These are phyloP conservation scores for Carapus acus DNA, from an alignment of 2,797 vertebrate species.

Conservation along the genomic window DNA sequence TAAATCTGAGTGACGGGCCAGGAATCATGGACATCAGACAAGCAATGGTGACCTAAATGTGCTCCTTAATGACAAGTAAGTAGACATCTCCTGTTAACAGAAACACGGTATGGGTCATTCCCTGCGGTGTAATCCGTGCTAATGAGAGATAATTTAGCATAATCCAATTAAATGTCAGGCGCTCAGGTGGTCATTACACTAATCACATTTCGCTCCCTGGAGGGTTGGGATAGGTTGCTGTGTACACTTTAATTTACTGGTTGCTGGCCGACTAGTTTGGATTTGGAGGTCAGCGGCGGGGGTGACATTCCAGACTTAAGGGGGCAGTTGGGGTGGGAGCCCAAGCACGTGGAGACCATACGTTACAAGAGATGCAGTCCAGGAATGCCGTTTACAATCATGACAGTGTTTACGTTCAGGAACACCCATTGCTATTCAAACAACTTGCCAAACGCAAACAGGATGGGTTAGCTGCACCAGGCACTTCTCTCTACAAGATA, in stretches of 20 bases:
- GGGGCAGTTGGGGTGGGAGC: slow-evolving; percentile 4
- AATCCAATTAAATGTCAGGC: slow-evolving; percentile 50
- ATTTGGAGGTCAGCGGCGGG: slow-evolving; percentile 9
- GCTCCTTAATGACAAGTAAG: slow-evolving; percentile 23
- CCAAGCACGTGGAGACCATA: slow-evolving; percentile 33
- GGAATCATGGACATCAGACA: background rate
- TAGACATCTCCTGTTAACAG: slow-evolving; percentile 18
- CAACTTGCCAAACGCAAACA: slow-evolving; percentile 1
- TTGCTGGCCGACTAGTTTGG: slow-evolving; percentile 12
- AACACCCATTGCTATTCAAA: slow-evolving; percentile 1
- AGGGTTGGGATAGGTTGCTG: slow-evolving; percentile 12
- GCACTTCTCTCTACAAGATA: background rate
- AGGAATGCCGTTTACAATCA: slow-evolving; percentile 24
- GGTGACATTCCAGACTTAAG: slow-evolving; percentile 22
- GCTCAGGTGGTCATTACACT: slow-evolving; percentile 45
- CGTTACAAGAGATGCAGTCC: slow-evolving; percentile 22
- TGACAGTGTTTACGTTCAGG: slow-evolving; percentile 1
- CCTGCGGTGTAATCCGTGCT: slow-evolving; percentile 39
- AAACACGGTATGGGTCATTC: slow-evolving; percentile 14
- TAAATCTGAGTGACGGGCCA: background rate
- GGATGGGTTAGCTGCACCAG: background rate
- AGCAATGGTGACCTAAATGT: background rate
- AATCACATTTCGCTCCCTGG: slow-evolving; percentile 50
- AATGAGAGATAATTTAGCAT: slow-evolving; percentile 41
- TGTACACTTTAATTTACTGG: slow-evolving; percentile 24